These are phyloP conservation scores for Drosophila mauritiana DNA, from an alignment of 1,140 invertebrate genomes.

Conservation along the genomic window DNA sequence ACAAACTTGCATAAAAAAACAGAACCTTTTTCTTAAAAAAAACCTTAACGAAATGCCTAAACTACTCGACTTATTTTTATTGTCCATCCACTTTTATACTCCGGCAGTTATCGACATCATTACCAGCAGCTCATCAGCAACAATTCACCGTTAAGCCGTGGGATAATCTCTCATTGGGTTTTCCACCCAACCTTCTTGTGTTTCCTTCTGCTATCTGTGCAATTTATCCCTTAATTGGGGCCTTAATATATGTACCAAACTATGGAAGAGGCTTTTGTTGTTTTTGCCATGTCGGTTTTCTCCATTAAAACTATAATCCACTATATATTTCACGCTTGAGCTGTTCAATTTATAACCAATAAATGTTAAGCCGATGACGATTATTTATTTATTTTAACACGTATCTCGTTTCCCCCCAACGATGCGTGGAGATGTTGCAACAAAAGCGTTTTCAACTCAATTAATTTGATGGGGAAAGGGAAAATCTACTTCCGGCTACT, in stretches of 20 bases:
- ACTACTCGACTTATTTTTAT: slow-evolving; percentile 7
- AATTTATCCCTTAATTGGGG: slow-evolving; percentile 48
- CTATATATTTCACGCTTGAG: slow-evolving; percentile 78
- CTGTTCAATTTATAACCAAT: slow-evolving; percentile 82
- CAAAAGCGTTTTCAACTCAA: slow-evolving; percentile 72
- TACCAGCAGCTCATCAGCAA: slow-evolving; percentile 29
- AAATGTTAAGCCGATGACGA: slow-evolving; percentile 69
- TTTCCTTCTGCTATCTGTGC: slow-evolving; percentile 2
- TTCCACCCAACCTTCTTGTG: slow-evolving; percentile 5
- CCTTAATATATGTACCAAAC: slow-evolving; percentile 42
- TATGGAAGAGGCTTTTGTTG: slow-evolving; percentile 17
- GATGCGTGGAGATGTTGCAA: slow-evolving; percentile 19
- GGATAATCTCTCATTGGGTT: slow-evolving; percentile 38
- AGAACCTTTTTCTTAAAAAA: too few relatives aligned
- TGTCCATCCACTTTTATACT: background rate
- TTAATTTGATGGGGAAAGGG: slow-evolving; percentile 52
- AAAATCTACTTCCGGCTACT: slow-evolving; percentile 70
- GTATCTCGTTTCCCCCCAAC: slow-evolving; percentile 2
- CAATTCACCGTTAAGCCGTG: slow-evolving; percentile 22
- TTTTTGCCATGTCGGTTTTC: slow-evolving; percentile 3
- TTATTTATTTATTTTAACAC: slow-evolving; percentile 76
- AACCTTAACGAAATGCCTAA: background rate
- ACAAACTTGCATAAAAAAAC: too few relatives aligned
- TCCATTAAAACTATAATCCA: slow-evolving; percentile 79
- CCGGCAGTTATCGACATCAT: slow-evolving; percentile 12